phyloP scores from a whole-genome alignment of 2,797 vertebrate species.

The Siniperca obscura region DNA sequence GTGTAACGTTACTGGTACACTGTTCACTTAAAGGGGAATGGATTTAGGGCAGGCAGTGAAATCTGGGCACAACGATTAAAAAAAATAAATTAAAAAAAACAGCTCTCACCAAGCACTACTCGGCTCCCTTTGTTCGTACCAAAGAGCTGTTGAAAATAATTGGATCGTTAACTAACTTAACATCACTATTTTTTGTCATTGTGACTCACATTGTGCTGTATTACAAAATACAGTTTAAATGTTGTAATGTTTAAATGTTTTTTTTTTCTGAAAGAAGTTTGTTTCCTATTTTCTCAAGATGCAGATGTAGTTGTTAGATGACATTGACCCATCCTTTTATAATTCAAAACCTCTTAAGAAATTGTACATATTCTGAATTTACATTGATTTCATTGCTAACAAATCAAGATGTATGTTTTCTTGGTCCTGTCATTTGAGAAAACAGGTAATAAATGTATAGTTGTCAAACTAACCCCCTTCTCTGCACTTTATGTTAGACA shows the following conservation, averaged over 20 bases:
- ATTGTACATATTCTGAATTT: constrained; percentile 31
- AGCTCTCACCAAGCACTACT: too few species aligned
- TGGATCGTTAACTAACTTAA: too few species aligned
- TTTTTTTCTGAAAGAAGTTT: background rate
- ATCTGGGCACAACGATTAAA: too few species aligned
- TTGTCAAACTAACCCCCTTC: background rate
- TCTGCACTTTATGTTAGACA: background rate
- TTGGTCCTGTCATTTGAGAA: constrained; percentile 15
- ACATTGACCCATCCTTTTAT: background rate
- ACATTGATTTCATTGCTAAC: background rate
- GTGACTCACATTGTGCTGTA: background rate
- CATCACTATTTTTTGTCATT: background rate
- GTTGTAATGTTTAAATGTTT: background rate
- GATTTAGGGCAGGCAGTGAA: too few species aligned
- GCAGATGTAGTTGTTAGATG: background rate
- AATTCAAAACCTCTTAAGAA: constrained; percentile 1
- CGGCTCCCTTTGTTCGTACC: too few species aligned
- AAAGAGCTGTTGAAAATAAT: too few species aligned
- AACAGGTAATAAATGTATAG: constrained; percentile 20
- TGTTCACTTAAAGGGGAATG: too few species aligned
- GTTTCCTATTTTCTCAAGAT: background rate
- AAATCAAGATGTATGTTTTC: constrained; percentile 31
- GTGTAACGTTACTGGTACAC: too few species aligned
- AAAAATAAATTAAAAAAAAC: too few species aligned
- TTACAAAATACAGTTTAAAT: background rate